Evolutionary conservation across 1,140 invertebrate species (phyloP).

Genomic region (Heliconius eleuchia): DNA sequence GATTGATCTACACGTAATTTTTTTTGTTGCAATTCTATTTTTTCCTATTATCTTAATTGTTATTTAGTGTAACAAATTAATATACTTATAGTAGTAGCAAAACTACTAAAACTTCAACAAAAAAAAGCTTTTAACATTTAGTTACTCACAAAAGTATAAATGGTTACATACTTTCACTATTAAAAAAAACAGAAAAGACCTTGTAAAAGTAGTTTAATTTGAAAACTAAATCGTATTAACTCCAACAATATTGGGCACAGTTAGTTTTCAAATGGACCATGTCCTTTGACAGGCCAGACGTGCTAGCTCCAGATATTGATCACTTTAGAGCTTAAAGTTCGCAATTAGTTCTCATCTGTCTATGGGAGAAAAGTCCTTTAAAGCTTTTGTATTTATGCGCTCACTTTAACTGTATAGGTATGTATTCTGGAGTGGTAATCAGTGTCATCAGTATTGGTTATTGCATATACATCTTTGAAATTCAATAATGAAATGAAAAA

Average conservation of each 20-base stretch:
- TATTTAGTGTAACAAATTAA: too few relatives aligned
- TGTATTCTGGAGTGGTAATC: neutral
- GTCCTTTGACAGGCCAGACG: slow-evolving; percentile 11
- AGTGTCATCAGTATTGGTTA: too few relatives aligned
- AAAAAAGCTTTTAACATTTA: neutral
- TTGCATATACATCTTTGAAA: too few relatives aligned
- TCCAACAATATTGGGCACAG: neutral
- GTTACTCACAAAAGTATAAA: neutral
- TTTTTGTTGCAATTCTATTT: neutral
- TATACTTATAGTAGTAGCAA: too few relatives aligned
- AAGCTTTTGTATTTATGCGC: slow-evolving; percentile 4
- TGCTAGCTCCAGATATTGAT: slow-evolving; percentile 2
- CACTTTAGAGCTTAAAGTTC: neutral
- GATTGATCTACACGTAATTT: neutral
- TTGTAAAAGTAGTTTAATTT: neutral
- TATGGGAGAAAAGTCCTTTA: neutral
- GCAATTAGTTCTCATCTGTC: slow-evolving; percentile 11
- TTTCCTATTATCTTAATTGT: neutral
- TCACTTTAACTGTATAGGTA: neutral
- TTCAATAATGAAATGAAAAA: too few relatives aligned
- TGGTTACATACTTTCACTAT: neutral
- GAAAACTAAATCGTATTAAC: slow-evolving; percentile 10
- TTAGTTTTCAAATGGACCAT: neutral
- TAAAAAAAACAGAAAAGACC: neutral
- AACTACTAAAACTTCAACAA: neutral